Percentiles rank a stretch among this genome's conserved stretches.
Conservation (phyloP, 2,113 vertebrate genomes). For the Menidia beryllina region DNA sequence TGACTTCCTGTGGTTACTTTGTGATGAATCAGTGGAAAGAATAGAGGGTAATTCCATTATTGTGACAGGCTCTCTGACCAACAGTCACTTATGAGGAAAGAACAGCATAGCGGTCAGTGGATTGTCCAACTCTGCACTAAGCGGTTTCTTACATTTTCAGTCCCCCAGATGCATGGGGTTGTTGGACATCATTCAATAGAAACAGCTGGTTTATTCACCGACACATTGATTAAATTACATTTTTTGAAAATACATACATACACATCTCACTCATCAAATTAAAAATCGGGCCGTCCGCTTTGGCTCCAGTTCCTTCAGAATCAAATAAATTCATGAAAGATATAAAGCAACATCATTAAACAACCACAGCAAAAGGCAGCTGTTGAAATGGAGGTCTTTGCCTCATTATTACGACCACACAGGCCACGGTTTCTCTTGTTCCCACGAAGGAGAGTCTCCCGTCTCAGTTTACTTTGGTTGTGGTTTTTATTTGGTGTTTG, state of each 20-base stretch:
- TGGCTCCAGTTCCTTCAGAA: conserved; percentile 59
- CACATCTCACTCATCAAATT: conserved; percentile 53
- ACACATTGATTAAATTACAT: conserved; percentile 73
- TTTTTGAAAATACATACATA: conserved; percentile 47
- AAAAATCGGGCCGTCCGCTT: conserved; percentile 49
- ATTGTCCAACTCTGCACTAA: conserved; percentile 52
- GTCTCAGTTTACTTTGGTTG: conserved; percentile 56
- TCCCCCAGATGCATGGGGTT: conserved; percentile 34
- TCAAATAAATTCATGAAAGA: conserved; percentile 66
- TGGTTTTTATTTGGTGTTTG: conserved; percentile 67
- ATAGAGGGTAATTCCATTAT: conserved; percentile 9
- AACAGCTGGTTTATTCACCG: conserved; percentile 78
- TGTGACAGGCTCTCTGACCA: conserved; percentile 30
- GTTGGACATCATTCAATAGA: conserved; percentile 69
- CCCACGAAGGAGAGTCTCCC: conserved; percentile 60
- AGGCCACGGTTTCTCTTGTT: conserved; percentile 54
- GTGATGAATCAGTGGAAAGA: background rate
- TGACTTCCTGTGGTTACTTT: conserved; percentile 1
- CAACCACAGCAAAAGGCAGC: conserved; percentile 62
- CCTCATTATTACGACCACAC: conserved; percentile 74
- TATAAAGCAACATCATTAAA: conserved; percentile 67
- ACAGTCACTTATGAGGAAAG: conserved; percentile 38
- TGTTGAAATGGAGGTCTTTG: conserved; percentile 57
- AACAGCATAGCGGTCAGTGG: conserved; percentile 30
- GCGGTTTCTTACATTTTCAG: conserved; percentile 26